These are phyloP conservation scores for Drosophila lowei DNA, from an alignment of 1,140 invertebrate genomes.

Conservation along the genomic window DNA sequence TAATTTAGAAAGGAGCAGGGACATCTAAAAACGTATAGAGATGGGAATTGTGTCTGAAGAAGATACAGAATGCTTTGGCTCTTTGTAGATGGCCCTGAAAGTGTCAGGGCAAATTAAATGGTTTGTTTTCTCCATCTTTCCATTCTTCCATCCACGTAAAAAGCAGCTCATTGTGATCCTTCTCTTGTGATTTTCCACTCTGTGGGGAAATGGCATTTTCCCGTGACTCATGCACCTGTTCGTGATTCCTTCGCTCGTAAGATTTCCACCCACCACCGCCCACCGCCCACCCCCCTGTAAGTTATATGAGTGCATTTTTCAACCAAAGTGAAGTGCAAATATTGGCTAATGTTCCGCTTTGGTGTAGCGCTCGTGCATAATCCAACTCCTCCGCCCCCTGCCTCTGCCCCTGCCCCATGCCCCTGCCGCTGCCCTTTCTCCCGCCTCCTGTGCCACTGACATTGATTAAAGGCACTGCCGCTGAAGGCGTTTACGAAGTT, in stretches of 20 bases:
- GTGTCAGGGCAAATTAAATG: no score
- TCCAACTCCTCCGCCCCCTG: conserved; percentile 12
- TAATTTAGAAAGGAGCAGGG: conserved; percentile 30
- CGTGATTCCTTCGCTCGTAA: conserved; percentile 14
- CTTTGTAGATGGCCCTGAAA: no score
- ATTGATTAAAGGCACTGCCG: conserved; percentile 63
- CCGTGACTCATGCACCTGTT: conserved; percentile 55
- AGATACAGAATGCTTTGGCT: no score
- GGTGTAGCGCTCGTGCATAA: conserved; percentile 29
- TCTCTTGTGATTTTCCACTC: no score
- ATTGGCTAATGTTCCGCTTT: conserved; percentile 60
- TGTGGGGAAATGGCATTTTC: conserved; percentile 47
- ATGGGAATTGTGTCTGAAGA: neutral
- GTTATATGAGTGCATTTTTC: conserved; percentile 63
- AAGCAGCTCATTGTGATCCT: no score
- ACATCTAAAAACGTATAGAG: conserved; percentile 6
- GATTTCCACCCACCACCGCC: neutral
- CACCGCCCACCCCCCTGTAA: conserved; percentile 16
- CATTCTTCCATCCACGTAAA: no score
- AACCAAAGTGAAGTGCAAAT: conserved; percentile 57
- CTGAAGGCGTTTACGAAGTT: conserved; percentile 42
- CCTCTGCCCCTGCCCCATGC: conserved; percentile 2
- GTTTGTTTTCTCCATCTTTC: no score
- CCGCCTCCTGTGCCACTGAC: conserved; percentile 22
- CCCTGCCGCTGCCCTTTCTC: neutral